These are phyloP conservation scores for Melieria crassipennis DNA, from an alignment of 2,888 invertebrate genomes.

Conservation along the genomic window DNA sequence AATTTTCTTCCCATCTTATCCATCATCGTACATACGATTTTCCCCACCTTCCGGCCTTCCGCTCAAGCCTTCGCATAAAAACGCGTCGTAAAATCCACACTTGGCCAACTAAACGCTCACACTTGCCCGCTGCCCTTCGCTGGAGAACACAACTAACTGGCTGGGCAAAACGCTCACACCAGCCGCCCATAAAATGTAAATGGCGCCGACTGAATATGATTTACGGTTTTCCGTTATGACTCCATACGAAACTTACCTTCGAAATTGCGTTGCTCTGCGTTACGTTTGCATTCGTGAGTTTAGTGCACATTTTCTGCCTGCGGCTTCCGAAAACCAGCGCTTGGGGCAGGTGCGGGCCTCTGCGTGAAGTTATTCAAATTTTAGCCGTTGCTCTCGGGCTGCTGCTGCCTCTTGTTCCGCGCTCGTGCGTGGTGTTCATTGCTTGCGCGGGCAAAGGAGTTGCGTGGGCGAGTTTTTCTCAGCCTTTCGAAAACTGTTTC, in stretches of 20 bases:
- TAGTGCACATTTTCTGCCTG: not conserved
- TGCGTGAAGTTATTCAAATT: constrained; percentile 27
- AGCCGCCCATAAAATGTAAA: constrained; percentile 37
- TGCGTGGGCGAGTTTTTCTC: not conserved
- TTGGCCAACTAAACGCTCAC: constrained; percentile 37
- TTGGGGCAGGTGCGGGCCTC: too few species aligned
- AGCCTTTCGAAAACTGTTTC: constrained; percentile 3
- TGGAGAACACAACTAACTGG: constrained; percentile 28
- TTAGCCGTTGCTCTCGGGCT: too few species aligned
- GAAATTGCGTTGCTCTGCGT: constrained; percentile 4
- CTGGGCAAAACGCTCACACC: constrained; percentile 34
- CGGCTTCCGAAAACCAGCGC: not conserved
- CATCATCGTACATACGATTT: constrained; percentile 56
- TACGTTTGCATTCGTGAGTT: too few species aligned
- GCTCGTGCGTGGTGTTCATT: too few species aligned
- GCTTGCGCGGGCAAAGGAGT: too few species aligned
- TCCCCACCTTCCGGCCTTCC: constrained; percentile 45
- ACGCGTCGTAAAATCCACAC: constrained; percentile 62
- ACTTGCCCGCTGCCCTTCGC: constrained; percentile 17
- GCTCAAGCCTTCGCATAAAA: constrained; percentile 39
- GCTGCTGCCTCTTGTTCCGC: not conserved
- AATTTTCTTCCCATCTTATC: constrained; percentile 38
- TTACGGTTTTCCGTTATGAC: constrained; percentile 46
- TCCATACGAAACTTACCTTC: constrained; percentile 15
- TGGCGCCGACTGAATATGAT: constrained; percentile 43